Evolutionary conservation across 1,140 invertebrate species (phyloP).

Genomic region (Micrasema minimum): DNA sequence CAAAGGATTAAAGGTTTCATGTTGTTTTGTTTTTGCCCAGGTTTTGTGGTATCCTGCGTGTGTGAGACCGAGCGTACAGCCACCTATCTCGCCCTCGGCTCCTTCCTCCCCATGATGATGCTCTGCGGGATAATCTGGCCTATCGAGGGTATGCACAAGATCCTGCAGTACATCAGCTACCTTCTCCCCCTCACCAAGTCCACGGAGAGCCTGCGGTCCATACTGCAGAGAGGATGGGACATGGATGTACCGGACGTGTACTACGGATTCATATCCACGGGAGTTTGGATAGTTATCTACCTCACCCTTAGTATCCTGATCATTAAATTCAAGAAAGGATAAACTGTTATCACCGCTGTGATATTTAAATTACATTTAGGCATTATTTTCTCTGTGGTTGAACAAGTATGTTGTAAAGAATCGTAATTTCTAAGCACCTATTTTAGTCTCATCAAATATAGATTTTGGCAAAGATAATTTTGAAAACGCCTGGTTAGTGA

Average conservation of each 20-base stretch:
- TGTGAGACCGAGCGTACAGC: constrained; percentile 92
- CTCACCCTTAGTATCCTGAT: constrained; percentile 81
- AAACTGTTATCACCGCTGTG: too few species aligned
- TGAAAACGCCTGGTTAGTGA: too few species aligned
- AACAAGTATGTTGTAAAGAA: too few species aligned
- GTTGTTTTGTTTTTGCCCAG: constrained; percentile 62
- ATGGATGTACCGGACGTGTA: constrained; percentile 83
- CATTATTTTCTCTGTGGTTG: too few species aligned
- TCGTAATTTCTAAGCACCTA: too few species aligned
- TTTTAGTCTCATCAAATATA: too few species aligned
- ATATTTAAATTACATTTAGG: too few species aligned
- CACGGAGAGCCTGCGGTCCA: constrained; percentile 89
- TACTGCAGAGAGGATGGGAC: constrained; percentile 89
- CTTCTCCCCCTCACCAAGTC: constrained; percentile 91
- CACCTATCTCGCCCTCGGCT: constrained; percentile 92
- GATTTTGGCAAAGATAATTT: too few species aligned
- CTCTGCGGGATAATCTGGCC: constrained; percentile 90
- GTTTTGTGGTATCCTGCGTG: constrained; percentile 87
- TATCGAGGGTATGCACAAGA: constrained; percentile 83
- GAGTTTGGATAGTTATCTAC: constrained; percentile 86
- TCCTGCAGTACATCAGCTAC: constrained; percentile 81
- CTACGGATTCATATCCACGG: constrained; percentile 85
- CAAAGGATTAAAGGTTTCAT: too few species aligned
- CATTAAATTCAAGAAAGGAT: constrained; percentile 86
- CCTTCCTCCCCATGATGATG: constrained; percentile 92